Base-by-base conservation (phyloP, 2,888 invertebrate genomes). In the Ophion ventricosus region DNA sequence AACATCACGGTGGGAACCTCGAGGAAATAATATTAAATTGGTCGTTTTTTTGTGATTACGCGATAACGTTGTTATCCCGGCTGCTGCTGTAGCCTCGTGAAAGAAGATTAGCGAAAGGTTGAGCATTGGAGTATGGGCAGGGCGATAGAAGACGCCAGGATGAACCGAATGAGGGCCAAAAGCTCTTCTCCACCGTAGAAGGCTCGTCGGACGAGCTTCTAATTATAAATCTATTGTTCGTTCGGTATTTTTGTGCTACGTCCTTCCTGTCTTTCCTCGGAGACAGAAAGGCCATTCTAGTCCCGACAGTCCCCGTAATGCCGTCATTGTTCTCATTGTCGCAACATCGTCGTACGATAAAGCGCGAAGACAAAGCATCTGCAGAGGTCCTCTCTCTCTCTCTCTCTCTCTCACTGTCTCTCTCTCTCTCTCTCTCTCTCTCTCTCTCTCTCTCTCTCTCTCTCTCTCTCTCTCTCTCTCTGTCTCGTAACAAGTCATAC, bases 321-420 rank as follows among this genome's bases (percentile, higher is more conserved):
- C 89, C 82, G 87, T 82, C 85, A 90, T 91, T 91, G 91, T 91
- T 88, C 87, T 85, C 88, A 91, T 90, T 91, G 91, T 91, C 87
- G 89, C 87, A 89, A 91, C 91, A 91, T 91, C 91, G 90, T 91
- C 88, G 89, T 90, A 89, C 90, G 91, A 91, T 90, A 91, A 91
- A 91, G 90, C 90, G 90, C 88, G 81, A 90, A 90, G 90, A 91
- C 91, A 91, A 91, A 88, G 87, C 74, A 20, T 82, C 57, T 76
- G 83, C 85, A 80, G 88, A 90, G 89, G 88, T 90, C 88, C 88
- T 89, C 88, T 83, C 89, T 89, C 83, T 67, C 82, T 88, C 89
- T 23, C 72, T 89, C 87, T 88, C 85, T 87, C 83, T 29, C 86
- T 83, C 7, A n/a, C n/a, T n/a, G n/a, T n/a, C 35, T 1, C 35